Conservation (phyloP, 2,888 invertebrate species). For the Spisula solida region DNA sequence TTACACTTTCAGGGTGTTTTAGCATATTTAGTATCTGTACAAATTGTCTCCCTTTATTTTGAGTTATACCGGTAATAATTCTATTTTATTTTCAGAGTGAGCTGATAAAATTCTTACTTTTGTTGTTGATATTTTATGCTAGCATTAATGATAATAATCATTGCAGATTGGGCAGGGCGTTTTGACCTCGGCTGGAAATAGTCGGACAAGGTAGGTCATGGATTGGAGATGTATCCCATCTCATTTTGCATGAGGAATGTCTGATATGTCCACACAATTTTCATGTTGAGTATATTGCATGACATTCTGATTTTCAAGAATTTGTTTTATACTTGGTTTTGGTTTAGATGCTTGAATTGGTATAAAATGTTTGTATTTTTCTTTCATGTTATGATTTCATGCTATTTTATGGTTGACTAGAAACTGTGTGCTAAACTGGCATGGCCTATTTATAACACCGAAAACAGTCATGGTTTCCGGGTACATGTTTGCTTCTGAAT, state of each 20-base stretch:
- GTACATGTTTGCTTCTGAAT: constrained; percentile 75
- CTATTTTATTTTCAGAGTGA: constrained; percentile 16
- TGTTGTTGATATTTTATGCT: constrained; percentile 27
- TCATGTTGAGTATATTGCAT: constrained; percentile 76
- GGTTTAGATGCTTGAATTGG: constrained; percentile 77
- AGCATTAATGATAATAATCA: constrained; percentile 56
- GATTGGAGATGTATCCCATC: constrained; percentile 73
- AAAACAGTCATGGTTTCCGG: constrained; percentile 73
- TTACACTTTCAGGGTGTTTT: background rate
- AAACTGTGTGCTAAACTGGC: constrained; percentile 76
- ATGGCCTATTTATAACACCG: constrained; percentile 75
- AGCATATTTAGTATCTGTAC: background rate
- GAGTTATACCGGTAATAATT: background rate
- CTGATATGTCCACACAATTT: constrained; percentile 74
- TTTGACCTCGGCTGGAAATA: constrained; percentile 65
- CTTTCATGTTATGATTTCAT: constrained; percentile 76
- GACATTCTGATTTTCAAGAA: constrained; percentile 76
- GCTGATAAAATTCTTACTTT: background rate
- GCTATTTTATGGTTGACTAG: constrained; percentile 75
- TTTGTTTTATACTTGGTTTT: constrained; percentile 76
- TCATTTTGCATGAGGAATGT: constrained; percentile 77
- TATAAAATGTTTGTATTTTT: constrained; percentile 75
- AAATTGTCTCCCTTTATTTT: constrained; percentile 4
- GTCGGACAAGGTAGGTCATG: constrained; percentile 70
- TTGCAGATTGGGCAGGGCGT: constrained; percentile 73